A percentile compares a stretch with the other conserved stretches of the same genome.
These are phyloP conservation scores for Pachyrhynchus sulphureomaculatus DNA, from an alignment of 1,140 invertebrate species.

Conservation along the genomic window DNA sequence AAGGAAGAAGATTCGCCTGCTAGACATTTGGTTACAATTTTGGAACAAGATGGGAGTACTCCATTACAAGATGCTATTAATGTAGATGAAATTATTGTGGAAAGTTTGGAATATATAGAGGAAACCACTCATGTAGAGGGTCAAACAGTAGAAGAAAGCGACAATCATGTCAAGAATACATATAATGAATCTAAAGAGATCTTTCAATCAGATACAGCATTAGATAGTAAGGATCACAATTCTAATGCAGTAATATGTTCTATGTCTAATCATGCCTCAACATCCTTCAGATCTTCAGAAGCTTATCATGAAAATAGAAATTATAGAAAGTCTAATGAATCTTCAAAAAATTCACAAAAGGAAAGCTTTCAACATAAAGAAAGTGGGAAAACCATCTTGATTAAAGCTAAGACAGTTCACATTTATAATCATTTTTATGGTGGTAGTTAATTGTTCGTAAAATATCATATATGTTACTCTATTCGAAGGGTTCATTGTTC, in stretches of 20 bases:
- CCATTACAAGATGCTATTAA: neutral
- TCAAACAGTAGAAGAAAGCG: neutral
- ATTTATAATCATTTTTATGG: constrained; percentile 24
- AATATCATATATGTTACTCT: no score
- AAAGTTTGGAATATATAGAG: neutral
- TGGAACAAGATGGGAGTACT: constrained; percentile 3
- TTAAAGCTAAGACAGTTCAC: constrained; percentile 15
- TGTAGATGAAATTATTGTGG: neutral
- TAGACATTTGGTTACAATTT: constrained; percentile 9
- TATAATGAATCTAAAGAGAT: neutral
- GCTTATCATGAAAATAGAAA: neutral
- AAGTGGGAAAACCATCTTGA: constrained; percentile 11
- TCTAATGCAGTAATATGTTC: neutral
- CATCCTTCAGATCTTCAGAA: neutral
- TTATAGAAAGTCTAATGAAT: neutral
- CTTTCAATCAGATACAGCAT: no score
- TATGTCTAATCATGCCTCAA: neutral
- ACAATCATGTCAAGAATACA: neutral
- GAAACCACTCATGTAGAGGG: no score
- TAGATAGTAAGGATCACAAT: no score
- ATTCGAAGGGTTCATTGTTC: no score
- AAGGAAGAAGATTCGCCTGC: neutral
- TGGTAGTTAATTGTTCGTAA: neutral
- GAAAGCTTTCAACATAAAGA: neutral
- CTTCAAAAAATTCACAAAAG: neutral